Evolutionary conservation across 2,888 invertebrate species (phyloP).

Genomic region (Hyppa rectilinea): DNA sequence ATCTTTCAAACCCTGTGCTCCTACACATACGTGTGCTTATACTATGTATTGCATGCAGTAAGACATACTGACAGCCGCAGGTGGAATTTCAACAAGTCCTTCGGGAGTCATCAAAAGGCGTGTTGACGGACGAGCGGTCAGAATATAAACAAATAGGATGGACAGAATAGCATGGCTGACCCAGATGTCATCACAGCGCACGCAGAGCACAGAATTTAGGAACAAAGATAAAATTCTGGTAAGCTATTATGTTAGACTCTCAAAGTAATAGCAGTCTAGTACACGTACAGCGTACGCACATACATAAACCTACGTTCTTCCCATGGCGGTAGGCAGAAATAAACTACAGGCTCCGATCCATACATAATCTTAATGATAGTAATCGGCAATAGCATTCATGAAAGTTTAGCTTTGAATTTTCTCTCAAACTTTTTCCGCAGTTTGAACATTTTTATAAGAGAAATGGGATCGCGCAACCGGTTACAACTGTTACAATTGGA

Average conservation of each 20-base stretch:
- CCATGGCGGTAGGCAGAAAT: not conserved
- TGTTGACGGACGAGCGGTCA: constrained; percentile 24
- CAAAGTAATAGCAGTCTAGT: not conserved
- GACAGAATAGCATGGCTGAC: not conserved
- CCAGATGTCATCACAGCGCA: not conserved
- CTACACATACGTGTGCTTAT: not conserved
- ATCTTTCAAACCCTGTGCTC: not conserved
- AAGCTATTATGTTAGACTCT: not conserved
- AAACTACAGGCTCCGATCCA: not conserved
- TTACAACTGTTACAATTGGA: constrained; percentile 56
- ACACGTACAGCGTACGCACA: not conserved
- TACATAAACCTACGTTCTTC: not conserved
- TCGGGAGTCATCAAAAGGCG: constrained; percentile 1
- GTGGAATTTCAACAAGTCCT: not conserved
- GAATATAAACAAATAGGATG: constrained; percentile 9
- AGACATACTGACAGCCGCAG: not conserved
- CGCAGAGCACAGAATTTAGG: too few species aligned
- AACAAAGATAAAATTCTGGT: not conserved
- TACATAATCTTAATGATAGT: not conserved
- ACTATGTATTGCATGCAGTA: not conserved
- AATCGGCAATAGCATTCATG: not conserved
- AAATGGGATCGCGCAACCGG: constrained; percentile 44
- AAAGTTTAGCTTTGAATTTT: constrained; percentile 2
- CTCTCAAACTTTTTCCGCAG: constrained; percentile 13
- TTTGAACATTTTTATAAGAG: constrained; percentile 33